These are phyloP conservation scores for Cardiocondyla obscurior DNA, from an alignment of 1,140 invertebrate genomes.

Conservation along the genomic window DNA sequence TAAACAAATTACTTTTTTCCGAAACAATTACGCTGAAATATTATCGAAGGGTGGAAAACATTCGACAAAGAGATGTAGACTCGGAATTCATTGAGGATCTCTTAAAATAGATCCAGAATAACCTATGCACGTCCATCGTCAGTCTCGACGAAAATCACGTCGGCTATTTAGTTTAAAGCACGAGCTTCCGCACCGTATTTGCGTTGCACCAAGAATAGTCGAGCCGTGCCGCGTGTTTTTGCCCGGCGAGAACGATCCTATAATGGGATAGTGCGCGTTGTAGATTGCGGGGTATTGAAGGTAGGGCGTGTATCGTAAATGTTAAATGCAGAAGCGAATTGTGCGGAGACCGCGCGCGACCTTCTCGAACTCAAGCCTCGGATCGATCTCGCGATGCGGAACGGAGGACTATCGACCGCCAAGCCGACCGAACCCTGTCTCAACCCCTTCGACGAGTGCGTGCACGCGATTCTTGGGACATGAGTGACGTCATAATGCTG, in stretches of 20 bases:
- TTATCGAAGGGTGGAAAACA: not conserved
- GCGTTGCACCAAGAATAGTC: slow-evolving; percentile 38
- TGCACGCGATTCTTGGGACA: slow-evolving; percentile 75
- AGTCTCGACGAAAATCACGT: slow-evolving; percentile 21
- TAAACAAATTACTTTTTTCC: not conserved
- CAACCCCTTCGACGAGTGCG: slow-evolving; percentile 78
- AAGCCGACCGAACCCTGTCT: slow-evolving; percentile 67
- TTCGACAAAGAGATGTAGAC: not conserved
- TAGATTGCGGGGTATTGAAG: slow-evolving; percentile 43
- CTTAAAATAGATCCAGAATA: not conserved
- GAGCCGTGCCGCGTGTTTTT: slow-evolving; percentile 29
- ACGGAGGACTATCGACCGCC: slow-evolving; percentile 69
- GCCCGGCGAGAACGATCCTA: slow-evolving; percentile 38
- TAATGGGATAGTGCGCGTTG: slow-evolving; percentile 26
- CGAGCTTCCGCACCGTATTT: slow-evolving; percentile 46
- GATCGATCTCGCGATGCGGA: slow-evolving; percentile 71
- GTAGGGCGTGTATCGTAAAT: slow-evolving; percentile 59
- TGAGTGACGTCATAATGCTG: slow-evolving; percentile 83
- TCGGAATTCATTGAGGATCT: not conserved
- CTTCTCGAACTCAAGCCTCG: slow-evolving; percentile 64
- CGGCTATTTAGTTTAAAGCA: slow-evolving; percentile 12
- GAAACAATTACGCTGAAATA: not conserved
- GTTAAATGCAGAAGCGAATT: slow-evolving; percentile 58
- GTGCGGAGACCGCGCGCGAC: slow-evolving; percentile 55
- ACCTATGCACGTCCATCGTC: not conserved